Percentiles rank a stretch among this genome's conserved stretches.
Evolutionary conservation across 2,113 vertebrate genomes (phyloP).

Genomic region (Elgaria multicarinata): DNA sequence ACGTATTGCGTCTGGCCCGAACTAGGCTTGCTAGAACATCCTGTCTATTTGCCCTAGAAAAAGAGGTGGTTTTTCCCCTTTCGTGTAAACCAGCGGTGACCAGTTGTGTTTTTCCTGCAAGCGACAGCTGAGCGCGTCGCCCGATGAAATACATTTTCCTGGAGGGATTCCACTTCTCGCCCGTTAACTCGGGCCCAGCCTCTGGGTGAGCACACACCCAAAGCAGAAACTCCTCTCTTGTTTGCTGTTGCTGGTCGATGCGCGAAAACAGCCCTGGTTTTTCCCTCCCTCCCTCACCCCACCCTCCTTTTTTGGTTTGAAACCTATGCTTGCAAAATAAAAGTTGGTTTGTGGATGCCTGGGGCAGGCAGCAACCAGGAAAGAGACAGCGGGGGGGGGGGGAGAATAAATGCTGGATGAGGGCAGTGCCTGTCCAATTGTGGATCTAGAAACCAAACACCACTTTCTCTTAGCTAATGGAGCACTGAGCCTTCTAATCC

Average conservation of each 20-base stretch:
- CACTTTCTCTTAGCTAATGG: background rate
- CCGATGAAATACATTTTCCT: background rate
- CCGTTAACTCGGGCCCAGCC: background rate
- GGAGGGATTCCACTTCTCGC: background rate
- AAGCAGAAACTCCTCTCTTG: background rate
- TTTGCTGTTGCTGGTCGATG: background rate
- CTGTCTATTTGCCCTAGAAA: background rate
- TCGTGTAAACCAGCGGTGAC: background rate
- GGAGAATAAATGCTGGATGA: fast-evolving
- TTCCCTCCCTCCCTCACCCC: background rate
- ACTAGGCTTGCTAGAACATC: background rate
- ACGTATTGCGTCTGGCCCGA: background rate
- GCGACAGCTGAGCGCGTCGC: background rate
- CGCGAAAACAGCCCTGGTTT: background rate
- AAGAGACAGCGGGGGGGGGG: background rate
- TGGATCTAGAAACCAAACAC: conserved; percentile 12
- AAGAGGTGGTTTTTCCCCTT: background rate
- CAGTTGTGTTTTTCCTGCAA: background rate
- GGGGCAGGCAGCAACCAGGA: background rate
- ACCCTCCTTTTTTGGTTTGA: background rate
- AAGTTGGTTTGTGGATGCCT: background rate
- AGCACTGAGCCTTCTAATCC: background rate
- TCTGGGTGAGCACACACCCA: background rate
- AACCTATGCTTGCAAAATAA: background rate
- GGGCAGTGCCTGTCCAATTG: background rate